Conservation (phyloP, 2,113 vertebrate species). For the Carassius gibelio region DNA sequence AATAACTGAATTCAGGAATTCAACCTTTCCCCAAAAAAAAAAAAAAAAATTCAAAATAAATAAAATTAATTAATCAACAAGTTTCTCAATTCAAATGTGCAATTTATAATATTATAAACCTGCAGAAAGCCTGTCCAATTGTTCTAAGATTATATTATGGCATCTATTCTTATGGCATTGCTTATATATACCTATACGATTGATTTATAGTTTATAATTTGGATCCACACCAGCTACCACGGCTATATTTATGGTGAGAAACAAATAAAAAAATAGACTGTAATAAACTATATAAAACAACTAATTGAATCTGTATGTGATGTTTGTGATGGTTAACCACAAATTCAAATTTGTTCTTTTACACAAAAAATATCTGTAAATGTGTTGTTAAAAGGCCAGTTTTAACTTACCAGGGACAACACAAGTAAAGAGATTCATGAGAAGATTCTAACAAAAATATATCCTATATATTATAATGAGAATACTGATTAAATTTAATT, state of each 20-base stretch:
- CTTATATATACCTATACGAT: not conserved
- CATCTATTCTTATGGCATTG: too few relatives aligned
- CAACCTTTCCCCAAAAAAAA: constrained; percentile 76
- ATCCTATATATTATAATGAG: not conserved
- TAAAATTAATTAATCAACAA: not conserved
- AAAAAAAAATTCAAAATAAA: not conserved
- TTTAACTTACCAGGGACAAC: not conserved
- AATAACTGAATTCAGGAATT: constrained; percentile 96
- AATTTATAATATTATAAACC: not conserved
- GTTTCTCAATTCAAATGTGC: not conserved
- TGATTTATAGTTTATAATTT: too few relatives aligned
- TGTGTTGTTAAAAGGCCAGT: not conserved
- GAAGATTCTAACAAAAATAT: not conserved
- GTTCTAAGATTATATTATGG: too few relatives aligned
- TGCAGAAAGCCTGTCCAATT: too few relatives aligned
- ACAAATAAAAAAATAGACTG: not conserved
- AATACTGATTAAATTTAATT: not conserved
- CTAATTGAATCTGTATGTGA: too few relatives aligned
- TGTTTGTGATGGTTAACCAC: too few relatives aligned
- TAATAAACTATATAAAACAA: not conserved
- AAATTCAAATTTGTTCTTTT: not conserved
- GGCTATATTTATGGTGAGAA: not conserved
- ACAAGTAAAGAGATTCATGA: not conserved
- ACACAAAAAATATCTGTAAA: not conserved
- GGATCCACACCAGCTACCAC: not conserved